Conservation (phyloP, 2,797 vertebrate species). For the Sebastes minor region DNA sequence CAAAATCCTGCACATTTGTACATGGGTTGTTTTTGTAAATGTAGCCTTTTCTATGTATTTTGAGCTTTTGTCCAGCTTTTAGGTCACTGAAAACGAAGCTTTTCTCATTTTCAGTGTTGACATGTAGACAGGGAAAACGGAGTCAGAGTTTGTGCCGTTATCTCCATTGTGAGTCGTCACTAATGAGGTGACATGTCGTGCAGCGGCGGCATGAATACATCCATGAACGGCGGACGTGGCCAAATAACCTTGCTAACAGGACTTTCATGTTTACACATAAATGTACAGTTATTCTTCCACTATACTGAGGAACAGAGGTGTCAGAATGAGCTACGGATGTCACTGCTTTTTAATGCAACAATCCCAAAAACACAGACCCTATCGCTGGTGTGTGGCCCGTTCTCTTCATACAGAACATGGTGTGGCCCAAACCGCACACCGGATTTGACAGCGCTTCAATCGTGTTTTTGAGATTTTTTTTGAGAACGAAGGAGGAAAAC, state of each 20-base stretch:
- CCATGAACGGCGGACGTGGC: neutral
- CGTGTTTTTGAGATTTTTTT: too few species aligned
- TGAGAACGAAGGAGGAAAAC: too few species aligned
- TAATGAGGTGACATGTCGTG: too few species aligned
- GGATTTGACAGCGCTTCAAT: too few species aligned
- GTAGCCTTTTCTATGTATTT: neutral
- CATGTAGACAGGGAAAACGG: too few species aligned
- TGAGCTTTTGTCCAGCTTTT: neutral
- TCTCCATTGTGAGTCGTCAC: neutral
- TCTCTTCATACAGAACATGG: too few species aligned
- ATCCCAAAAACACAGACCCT: too few species aligned
- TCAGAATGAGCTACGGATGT: too few species aligned
- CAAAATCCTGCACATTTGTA: neutral
- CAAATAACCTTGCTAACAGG: neutral
- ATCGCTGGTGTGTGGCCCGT: too few species aligned
- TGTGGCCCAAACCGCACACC: accelerated
- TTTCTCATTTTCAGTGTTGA: neutral
- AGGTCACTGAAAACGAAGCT: neutral
- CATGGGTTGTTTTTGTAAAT: neutral
- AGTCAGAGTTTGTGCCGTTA: too few species aligned
- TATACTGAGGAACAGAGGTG: too few species aligned
- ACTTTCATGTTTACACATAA: neutral
- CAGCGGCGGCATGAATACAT: neutral
- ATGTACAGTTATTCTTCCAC: neutral
- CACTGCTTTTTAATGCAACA: neutral